Conservation (phyloP, 2,888 invertebrate genomes). For the Liopterus haemorrhoidalis region DNA sequence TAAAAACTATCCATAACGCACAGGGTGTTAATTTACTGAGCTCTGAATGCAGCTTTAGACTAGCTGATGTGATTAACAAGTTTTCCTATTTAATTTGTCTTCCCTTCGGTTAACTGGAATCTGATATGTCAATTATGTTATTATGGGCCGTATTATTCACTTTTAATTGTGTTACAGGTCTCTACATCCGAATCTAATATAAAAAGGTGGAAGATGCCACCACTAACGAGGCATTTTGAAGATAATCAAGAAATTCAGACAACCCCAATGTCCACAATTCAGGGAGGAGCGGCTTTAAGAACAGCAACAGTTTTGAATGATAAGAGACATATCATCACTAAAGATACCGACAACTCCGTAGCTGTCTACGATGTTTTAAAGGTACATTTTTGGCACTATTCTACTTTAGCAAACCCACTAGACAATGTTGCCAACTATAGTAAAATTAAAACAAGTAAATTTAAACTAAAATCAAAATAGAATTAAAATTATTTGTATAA, state of each 20-base stretch:
- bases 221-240: conserved; percentile 42
- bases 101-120: background rate
- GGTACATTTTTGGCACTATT: conserved; percentile 46
- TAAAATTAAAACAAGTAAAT: no score
- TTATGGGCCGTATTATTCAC: background rate
- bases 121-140: background rate
- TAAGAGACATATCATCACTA: conserved; percentile 90
- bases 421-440: no score
- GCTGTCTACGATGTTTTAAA: conserved; percentile 91
- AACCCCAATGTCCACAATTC: conserved; percentile 52
- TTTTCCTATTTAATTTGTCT: no score
- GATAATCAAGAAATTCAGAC: conserved; percentile 40
- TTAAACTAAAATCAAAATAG: no score
- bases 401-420: no score
- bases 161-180: conserved; percentile 41
- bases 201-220: conserved; percentile 46
- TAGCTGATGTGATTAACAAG: no score
- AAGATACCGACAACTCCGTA: conserved; percentile 87
- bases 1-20: no score
- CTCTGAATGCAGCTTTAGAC: no score
- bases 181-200: conserved; percentile 62
- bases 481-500: no score
- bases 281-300: conserved; percentile 90
- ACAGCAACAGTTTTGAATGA: conserved; percentile 92
- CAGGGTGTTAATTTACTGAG: no score